phyloP scores from a whole-genome alignment of 2,888 invertebrate genomes.

The Apotomis capreana region DNA sequence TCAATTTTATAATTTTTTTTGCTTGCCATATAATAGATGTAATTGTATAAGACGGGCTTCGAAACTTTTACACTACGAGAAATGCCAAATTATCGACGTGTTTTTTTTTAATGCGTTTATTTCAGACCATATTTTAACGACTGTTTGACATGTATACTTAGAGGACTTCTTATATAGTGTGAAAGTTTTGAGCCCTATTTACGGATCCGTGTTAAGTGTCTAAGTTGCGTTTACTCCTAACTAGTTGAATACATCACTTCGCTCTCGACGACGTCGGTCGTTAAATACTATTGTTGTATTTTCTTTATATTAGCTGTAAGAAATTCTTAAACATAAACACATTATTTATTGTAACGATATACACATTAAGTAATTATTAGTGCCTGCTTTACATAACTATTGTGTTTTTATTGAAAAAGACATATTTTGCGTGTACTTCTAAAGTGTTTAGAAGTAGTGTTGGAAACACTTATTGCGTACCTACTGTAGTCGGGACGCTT shows the following conservation, averaged over 20 bases:
- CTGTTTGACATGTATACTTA: conserved; percentile 9
- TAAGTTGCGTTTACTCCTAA: conserved; percentile 37
- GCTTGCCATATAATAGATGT: conserved; percentile 74
- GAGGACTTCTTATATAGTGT: conserved; percentile 7
- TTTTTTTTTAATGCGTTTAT: conserved; percentile 17
- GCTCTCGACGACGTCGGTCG: conserved; percentile 39
- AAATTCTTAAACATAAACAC: conserved; percentile 75
- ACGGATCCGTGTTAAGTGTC: conserved; percentile 33
- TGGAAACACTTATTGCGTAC: conserved; percentile 61
- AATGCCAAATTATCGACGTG: conserved; percentile 34
- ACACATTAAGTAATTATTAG: conserved; percentile 78
- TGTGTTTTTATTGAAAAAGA: conserved; percentile 73
- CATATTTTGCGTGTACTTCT: conserved; percentile 76
- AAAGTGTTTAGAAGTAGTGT: conserved; percentile 66
- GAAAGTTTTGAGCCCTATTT: conserved; percentile 32
- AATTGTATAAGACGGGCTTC: conserved; percentile 39
- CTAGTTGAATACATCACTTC: conserved; percentile 39
- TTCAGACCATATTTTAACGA: conserved; percentile 23
- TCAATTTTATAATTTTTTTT: conserved; percentile 60
- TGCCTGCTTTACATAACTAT: conserved; percentile 79
- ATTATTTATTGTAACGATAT: conserved; percentile 81
- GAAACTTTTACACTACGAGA: conserved; percentile 29
- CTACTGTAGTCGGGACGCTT: conserved; percentile 58
- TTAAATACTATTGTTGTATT: conserved; percentile 63
- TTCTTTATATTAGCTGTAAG: conserved; percentile 72